These are phyloP conservation scores for Aplysia californica DNA, from an alignment of 1,140 invertebrate genomes.

Conservation along the genomic window DNA sequence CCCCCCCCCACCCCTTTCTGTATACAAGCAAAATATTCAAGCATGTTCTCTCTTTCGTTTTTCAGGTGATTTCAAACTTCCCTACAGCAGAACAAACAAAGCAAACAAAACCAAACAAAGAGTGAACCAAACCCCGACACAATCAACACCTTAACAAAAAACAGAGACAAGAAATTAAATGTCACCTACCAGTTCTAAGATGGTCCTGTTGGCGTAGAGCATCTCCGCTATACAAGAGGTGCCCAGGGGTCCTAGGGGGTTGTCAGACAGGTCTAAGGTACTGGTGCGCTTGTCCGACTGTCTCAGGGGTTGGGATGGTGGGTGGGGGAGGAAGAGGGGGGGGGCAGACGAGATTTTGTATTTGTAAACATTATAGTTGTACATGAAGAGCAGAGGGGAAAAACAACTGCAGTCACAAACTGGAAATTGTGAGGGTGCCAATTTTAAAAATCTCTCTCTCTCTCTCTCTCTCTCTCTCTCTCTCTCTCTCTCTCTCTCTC, in stretches of 20 bases:
- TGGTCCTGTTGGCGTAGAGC: not conserved
- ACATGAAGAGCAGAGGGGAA: too few species aligned
- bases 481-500: too few species aligned
- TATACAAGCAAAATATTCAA: not conserved
- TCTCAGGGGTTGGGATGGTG: too few species aligned
- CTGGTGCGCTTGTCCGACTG: constrained; percentile 6
- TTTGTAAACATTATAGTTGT: too few species aligned
- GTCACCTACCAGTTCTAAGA: constrained; percentile 4
- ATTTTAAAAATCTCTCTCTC: too few species aligned
- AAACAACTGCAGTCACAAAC: too few species aligned
- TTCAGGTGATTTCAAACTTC: too few species aligned
- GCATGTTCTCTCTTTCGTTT: not conserved
- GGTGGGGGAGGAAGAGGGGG: too few species aligned
- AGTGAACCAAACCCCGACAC: not conserved
- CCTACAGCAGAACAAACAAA: not conserved
- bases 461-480: too few species aligned
- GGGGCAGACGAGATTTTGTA: too few species aligned
- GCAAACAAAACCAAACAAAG: not conserved
- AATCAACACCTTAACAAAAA: not conserved
- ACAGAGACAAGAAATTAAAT: too few species aligned
- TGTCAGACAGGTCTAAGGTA: constrained; percentile 3
- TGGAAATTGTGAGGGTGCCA: too few species aligned
- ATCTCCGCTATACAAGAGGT: not conserved
- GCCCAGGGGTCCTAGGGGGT: constrained; percentile 1
- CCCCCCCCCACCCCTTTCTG: not conserved